Base-by-base conservation (phyloP, 1,140 invertebrate species). In the Ladona fulva region DNA sequence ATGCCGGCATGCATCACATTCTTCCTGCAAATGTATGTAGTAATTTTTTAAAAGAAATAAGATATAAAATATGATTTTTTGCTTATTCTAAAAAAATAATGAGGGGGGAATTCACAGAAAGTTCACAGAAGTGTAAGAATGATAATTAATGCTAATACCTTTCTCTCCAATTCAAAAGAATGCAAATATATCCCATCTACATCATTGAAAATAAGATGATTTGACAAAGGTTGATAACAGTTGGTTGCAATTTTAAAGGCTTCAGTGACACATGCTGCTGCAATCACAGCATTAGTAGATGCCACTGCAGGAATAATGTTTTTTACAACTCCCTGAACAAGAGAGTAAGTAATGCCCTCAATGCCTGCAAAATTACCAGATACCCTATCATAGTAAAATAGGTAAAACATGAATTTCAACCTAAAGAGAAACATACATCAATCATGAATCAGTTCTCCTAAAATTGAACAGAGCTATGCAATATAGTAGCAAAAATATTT, bases 291-390 rank as follows among this genome's bases (percentile, higher is more conserved):
- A 90, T 99, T 99, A 0, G 98, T 99, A 25, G 97, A 99, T 0
- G 98, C 97, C 11, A 99, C 98, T 0, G 98, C 98, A 12, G 98
- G 98, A 82, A 99, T 99, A 75, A 99, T 99, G 85, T 98, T 93
- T 86, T 99, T 99, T 0, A 99, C 90, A 1, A 99, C 98, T 77
- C 97, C 98, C 87, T 99, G 97, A 6, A 98, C 98, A 1, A 99
- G 84, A 82, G 97, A 89, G 83, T 97, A 97, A 0, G 93, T 96
- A 0, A 99, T 89, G 74, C 96, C 96, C 11, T 88, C 87, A 76
- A 99, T 99, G 77, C 83, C 84, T 84, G 76, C 75, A 79, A 77
- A 25, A 25, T 37, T 5, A 37, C 8, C 8, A 37, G 1, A 37
- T 37, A 8, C 1, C 22, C 74, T 44, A 80, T 12, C n/a, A 78